Evolutionary conservation across 1,140 invertebrate species (phyloP).

Genomic region (Drosophila santomea): DNA sequence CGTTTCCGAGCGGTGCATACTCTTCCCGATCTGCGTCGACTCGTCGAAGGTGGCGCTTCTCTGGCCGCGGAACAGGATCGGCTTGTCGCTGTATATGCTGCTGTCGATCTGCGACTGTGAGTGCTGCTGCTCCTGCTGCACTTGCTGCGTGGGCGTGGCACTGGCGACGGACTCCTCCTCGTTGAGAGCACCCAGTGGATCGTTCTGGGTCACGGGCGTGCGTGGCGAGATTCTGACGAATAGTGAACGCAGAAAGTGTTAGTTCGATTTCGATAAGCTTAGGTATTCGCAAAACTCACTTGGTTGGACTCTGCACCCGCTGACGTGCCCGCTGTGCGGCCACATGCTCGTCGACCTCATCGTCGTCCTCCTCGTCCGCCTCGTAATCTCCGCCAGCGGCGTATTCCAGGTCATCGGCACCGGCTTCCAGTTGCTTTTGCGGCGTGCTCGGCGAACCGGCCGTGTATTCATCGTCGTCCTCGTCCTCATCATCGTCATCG

Average conservation of each 20-base stretch:
- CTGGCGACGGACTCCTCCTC: slow-evolving; percentile 81
- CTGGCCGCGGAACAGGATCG: slow-evolving; percentile 86
- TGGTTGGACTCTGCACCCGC: slow-evolving; percentile 83
- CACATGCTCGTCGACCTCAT: slow-evolving; percentile 76
- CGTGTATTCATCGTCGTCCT: slow-evolving; percentile 26
- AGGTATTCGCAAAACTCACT: slow-evolving; percentile 64
- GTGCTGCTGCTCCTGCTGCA: slow-evolving; percentile 17
- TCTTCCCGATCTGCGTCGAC: slow-evolving; percentile 84
- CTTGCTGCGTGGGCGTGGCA: slow-evolving; percentile 40
- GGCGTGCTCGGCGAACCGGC: slow-evolving; percentile 34
- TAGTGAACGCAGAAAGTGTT: background rate
- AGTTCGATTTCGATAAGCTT: background rate
- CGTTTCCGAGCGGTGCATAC: slow-evolving; percentile 92
- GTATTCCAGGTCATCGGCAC: slow-evolving; percentile 19
- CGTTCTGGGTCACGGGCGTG: slow-evolving; percentile 94
- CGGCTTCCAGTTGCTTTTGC: slow-evolving; percentile 35
- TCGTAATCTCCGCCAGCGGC: slow-evolving; percentile 59
- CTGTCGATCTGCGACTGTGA: slow-evolving; percentile 49
- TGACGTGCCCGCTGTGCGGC: slow-evolving; percentile 46
- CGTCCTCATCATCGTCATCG: slow-evolving; percentile 58
- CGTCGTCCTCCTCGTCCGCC: slow-evolving; percentile 82
- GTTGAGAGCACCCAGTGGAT: slow-evolving; percentile 93
- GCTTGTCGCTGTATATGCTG: slow-evolving; percentile 85
- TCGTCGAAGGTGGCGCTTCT: slow-evolving; percentile 88
- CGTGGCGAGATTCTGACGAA: slow-evolving; percentile 87